Evolutionary conservation across 2,797 vertebrate species (phyloP).

Genomic region (Gambusia yucatana): DNA sequence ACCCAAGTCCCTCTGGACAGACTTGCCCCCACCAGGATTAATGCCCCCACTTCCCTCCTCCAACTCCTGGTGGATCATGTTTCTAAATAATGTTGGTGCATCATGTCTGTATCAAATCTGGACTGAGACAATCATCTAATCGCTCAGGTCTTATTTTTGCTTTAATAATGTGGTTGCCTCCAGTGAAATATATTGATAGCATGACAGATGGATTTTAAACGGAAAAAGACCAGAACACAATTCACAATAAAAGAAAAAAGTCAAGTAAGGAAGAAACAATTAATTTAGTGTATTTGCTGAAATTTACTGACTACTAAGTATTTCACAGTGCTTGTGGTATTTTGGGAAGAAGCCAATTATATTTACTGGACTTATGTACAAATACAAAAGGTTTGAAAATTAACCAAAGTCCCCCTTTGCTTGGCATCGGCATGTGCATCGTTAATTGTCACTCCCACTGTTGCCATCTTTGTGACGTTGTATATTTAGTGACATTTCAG

Average conservation of each 20-base stretch:
- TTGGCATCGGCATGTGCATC: too few species aligned
- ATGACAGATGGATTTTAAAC: background rate
- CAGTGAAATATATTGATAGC: constrained; percentile 24
- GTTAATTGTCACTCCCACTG: too few species aligned
- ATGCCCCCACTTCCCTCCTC: constrained; percentile 8
- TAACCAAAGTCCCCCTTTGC: too few species aligned
- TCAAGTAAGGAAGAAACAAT: background rate
- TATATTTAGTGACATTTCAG: too few species aligned
- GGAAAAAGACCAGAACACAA: background rate
- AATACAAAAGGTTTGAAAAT: too few species aligned
- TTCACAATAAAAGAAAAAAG: background rate
- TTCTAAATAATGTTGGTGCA: constrained; percentile 9
- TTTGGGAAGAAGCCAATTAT: too few species aligned
- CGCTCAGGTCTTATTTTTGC: constrained; percentile 41
- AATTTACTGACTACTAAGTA: background rate
- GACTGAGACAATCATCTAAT: constrained; percentile 52
- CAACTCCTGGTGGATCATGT: background rate
- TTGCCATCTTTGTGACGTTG: too few species aligned
- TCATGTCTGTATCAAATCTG: constrained; percentile 30
- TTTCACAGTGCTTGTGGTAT: background rate
- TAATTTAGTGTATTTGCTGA: background rate
- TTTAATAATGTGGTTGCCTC: constrained; percentile 43
- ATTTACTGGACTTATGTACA: too few species aligned
- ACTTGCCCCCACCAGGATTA: constrained; percentile 47
- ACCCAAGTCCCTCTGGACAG: constrained; percentile 33